Conservation (phyloP, 2,797 vertebrate genomes). For the Sebastolobus alascanus region DNA sequence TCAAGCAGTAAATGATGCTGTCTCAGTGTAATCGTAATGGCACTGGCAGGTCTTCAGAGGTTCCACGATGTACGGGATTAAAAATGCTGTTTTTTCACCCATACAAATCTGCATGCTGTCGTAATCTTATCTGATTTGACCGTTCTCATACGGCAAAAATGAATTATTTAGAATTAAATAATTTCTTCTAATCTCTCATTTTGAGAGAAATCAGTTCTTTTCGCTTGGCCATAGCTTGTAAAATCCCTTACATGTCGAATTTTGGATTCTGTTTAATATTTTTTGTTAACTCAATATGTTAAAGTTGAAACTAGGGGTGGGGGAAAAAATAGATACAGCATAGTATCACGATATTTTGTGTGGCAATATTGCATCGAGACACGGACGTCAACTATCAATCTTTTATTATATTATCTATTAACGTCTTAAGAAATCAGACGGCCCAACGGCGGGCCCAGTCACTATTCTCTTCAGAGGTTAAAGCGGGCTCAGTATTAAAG, state of each 20-base stretch:
- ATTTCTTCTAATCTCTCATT: background rate
- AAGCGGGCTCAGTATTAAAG: no score
- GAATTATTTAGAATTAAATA: background rate
- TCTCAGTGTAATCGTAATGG: slow-evolving; percentile 27
- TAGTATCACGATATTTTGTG: fast-evolving
- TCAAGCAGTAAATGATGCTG: slow-evolving; percentile 37
- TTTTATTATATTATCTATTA: no score
- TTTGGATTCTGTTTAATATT: background rate
- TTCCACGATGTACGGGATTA: slow-evolving; percentile 5
- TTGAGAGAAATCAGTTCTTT: background rate
- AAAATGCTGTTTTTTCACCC: slow-evolving; percentile 1
- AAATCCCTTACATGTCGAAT: background rate
- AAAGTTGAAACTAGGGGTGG: background rate
- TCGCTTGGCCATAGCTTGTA: background rate
- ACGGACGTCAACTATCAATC: no score
- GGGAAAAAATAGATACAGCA: fast-evolving
- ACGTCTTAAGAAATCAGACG: no score
- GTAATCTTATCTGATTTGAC: background rate
- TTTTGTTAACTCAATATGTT: background rate
- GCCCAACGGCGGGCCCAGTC: no score
- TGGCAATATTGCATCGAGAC: no score
- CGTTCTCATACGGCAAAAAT: background rate
- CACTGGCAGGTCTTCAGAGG: slow-evolving; percentile 18
- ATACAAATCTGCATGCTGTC: background rate
- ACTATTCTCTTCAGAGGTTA: no score